Conservation (phyloP, 2,797 vertebrate genomes). For the Kryptolebias ocellatus region DNA sequence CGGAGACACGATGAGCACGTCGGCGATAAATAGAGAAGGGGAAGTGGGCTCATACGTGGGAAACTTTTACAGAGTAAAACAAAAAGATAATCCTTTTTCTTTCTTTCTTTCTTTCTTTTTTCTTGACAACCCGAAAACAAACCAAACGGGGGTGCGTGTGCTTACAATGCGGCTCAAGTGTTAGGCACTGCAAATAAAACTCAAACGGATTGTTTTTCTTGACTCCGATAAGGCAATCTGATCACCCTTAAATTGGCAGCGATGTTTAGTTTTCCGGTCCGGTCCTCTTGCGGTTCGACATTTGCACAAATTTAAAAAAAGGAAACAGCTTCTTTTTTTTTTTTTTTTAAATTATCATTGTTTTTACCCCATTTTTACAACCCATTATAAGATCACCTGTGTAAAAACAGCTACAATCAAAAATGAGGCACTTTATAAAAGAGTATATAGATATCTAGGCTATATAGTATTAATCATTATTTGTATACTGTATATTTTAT, state of each 20-base stretch:
- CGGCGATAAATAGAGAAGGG: constrained; percentile 2
- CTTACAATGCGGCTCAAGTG: constrained; percentile 75
- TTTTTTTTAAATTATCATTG: constrained; percentile 25
- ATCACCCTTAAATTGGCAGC: constrained; percentile 73
- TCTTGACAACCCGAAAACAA: constrained; percentile 46
- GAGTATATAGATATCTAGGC: constrained; percentile 80
- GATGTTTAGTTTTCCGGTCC: constrained; percentile 53
- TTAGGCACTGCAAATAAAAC: constrained; percentile 73
- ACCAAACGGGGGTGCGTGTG: constrained; percentile 63
- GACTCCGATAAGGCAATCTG: constrained; percentile 78
- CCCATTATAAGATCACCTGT: constrained; percentile 80
- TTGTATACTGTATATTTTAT: constrained; percentile 82
- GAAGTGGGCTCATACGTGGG: constrained; percentile 20
- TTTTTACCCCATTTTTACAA: constrained; percentile 66
- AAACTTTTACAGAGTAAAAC: constrained; percentile 28
- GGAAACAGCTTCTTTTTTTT: background rate
- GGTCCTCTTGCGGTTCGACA: constrained; percentile 53
- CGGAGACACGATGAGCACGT: constrained; percentile 11
- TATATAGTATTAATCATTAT: constrained; percentile 81
- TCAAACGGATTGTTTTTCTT: constrained; percentile 20
- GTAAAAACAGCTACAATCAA: constrained; percentile 89
- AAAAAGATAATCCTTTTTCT: constrained; percentile 7
- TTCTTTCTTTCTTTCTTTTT: background rate
- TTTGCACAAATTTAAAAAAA: constrained; percentile 68
- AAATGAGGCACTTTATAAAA: constrained; percentile 89